Percentiles rank a stretch among this genome's conserved stretches.
These are phyloP conservation scores for Heteropelma amictum DNA, from an alignment of 2,888 invertebrate species.

Conservation along the genomic window DNA sequence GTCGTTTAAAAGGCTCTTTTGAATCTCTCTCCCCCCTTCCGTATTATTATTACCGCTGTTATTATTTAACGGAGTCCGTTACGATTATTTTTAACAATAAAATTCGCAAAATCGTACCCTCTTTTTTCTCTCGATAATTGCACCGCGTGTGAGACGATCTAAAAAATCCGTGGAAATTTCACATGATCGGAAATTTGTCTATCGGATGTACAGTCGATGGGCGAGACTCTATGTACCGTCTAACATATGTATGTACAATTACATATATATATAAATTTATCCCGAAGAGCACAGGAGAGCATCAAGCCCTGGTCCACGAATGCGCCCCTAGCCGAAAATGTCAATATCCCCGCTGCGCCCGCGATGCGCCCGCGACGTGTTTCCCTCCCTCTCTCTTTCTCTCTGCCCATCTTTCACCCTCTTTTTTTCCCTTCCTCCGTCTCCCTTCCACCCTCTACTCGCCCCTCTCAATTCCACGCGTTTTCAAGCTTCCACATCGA, in stretches of 20 bases:
- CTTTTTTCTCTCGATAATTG: background rate
- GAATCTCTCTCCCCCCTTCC: background rate
- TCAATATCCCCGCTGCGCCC: slow-evolving; percentile 73
- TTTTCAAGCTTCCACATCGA: no score
- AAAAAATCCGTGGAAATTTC: slow-evolving; percentile 1
- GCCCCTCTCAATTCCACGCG: no score
- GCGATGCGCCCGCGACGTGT: slow-evolving; percentile 66
- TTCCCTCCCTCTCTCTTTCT: slow-evolving; percentile 48
- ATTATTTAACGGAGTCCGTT: no score
- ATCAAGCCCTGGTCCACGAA: slow-evolving; percentile 64
- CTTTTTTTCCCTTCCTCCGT: slow-evolving; percentile 1
- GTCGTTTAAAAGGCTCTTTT: background rate
- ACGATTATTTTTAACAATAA: background rate
- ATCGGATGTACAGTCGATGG: slow-evolving; percentile 51
- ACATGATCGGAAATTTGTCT: slow-evolving; percentile 49
- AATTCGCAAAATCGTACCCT: slow-evolving; percentile 30
- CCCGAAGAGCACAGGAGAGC: slow-evolving; percentile 42
- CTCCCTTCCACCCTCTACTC: slow-evolving; percentile 16
- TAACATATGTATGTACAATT: background rate
- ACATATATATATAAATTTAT: slow-evolving; percentile 38
- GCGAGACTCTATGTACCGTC: slow-evolving; percentile 13
- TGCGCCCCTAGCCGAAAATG: slow-evolving; percentile 76
- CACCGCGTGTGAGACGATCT: slow-evolving; percentile 8
- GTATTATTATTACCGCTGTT: background rate
- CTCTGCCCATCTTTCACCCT: slow-evolving; percentile 12